Evolutionary conservation across 2,797 vertebrate genomes (phyloP), one percentile per base, ranked within the genome.

Genomic region (Pagetopsis macropterus): DNA sequence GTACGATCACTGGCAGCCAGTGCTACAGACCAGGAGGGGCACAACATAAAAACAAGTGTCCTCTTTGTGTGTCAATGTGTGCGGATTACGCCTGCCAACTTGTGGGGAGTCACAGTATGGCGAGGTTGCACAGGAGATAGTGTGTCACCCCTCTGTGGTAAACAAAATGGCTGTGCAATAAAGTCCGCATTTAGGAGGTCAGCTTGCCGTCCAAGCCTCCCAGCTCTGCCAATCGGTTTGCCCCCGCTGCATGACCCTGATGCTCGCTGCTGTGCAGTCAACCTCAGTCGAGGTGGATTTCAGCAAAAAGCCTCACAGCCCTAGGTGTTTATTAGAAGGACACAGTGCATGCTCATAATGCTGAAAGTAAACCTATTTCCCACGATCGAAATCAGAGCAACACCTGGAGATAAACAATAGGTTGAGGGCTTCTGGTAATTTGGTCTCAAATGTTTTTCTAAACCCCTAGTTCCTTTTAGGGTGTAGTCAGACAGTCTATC

Each of bases 101-200:
- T 37, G 70, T 81, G 72, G 80, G 72, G 80, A 41, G 5, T 82
- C 76, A 59, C 70, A 59, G 70, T 57, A 60, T 61, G 73, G 63
- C 16, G 40, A 75, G 78, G 85, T 86, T 78, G 72, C 82, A 59
- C 58, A 7, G 72, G 62, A 80, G 78, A 60, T 62, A 73, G 69
- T 55, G 37, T 78, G 79, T 84, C 83, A 75, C 72, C 82, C 68
- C 66, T 64, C 58, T n/a, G 75, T 49, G 74, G 78, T 84, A 83
- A 87, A 90, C 83, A 89, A 93, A 92, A 88, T 80, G 85, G 71
- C 82, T 63, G 70, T 81, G 75, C 86, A 88, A 83, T 92, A 86
- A 92, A 87, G 79, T 83, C 67, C 0, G 9, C 59, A 76, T 89
- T 87, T 84, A 79, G 71, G 89, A 83, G 89, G 89, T 89, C 90